Base-by-base conservation (phyloP, 2,797 vertebrate species). In the Pseudochromis fuscus region DNA sequence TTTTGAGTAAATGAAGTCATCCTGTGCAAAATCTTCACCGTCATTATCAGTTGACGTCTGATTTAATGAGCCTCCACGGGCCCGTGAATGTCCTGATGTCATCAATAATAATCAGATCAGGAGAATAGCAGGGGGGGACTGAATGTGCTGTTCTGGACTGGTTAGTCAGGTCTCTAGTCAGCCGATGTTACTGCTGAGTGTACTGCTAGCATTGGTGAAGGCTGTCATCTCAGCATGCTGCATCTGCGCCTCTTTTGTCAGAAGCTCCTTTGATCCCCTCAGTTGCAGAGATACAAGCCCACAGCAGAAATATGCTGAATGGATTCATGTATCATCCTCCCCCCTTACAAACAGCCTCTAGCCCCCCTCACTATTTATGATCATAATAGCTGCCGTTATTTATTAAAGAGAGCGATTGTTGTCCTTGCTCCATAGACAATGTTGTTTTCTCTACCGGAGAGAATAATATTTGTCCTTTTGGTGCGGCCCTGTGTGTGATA, bases 221-320 rank as follows among this genome's bases (percentile, higher is more conserved):
- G 79, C 88, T 88, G 90, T 91, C 88, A 89, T 90, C 89, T 87
- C 89, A 87, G 84, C 85, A 81, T 57, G 82, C 87, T 80, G 90
- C 77, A 79, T 89, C 71, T 67, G 84, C 83, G 72, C 80, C 86
- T 88, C 90, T 88, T 87, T 90, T 92, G 89, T 91, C 84, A 85
- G 84, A 73, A 76, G 81, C 83, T 77, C 45, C 85, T 92, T 91
- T 92, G 87, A 92, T 91, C 87, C 85, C 65, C 68, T 60, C 67
- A 35, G 70, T 68, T 77, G 79, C 86, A 75, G 73, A 90, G 85
- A 85, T 87, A 86, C 86, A 82, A 86, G 85, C 86, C 80, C 82
- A 62, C 63, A 89, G 88, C 87, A 81, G 75, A 87, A 86, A 89
- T 84, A 85, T 86, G 88, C 92, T 91, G 88, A 90, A 90, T 90